Evolutionary conservation across 2,888 invertebrate genomes (phyloP).

Genomic region (Hemithea aestivaria): DNA sequence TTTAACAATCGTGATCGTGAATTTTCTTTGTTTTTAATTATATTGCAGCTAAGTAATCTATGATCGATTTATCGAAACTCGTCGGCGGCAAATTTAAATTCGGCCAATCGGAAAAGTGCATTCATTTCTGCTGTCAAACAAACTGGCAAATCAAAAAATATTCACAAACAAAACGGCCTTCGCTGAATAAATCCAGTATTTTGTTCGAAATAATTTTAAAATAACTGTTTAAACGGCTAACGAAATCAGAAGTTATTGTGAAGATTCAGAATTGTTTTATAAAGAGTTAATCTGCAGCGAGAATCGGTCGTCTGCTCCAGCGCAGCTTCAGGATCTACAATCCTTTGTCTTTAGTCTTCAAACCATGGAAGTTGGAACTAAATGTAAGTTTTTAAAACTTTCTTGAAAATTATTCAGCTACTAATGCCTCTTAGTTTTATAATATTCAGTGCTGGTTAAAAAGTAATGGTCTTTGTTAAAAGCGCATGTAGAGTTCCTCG

Average conservation of each 20-base stretch:
- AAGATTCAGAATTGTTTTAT: conserved; percentile 29
- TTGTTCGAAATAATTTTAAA: conserved; percentile 45
- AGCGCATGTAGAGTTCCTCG: no score
- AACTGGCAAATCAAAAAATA: conserved; percentile 27
- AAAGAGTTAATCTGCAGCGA: conserved; percentile 38
- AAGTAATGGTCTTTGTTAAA: no score
- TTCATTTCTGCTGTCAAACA: conserved; percentile 49
- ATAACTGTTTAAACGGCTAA: conserved; percentile 58
- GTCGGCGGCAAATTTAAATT: conserved; percentile 61
- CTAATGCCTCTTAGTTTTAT: no score
- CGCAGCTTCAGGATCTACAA: conserved; percentile 22
- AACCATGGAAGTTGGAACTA: conserved; percentile 66
- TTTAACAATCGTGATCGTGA: no score
- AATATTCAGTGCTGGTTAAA: no score
- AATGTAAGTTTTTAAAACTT: conserved; percentile 53
- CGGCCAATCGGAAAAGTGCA: conserved; percentile 51
- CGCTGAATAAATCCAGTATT: conserved; percentile 45
- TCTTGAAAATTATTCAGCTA: conserved; percentile 8
- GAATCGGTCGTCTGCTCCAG: conserved; percentile 31
- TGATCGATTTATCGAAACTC: no score
- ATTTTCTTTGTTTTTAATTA: no score
- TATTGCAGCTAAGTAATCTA: no score
- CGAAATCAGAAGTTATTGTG: conserved; percentile 38
- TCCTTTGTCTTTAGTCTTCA: conserved; percentile 23
- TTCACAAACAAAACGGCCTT: conserved; percentile 39